Base-by-base conservation (phyloP, 2,113 vertebrate genomes). In the Myotis davidii region DNA sequence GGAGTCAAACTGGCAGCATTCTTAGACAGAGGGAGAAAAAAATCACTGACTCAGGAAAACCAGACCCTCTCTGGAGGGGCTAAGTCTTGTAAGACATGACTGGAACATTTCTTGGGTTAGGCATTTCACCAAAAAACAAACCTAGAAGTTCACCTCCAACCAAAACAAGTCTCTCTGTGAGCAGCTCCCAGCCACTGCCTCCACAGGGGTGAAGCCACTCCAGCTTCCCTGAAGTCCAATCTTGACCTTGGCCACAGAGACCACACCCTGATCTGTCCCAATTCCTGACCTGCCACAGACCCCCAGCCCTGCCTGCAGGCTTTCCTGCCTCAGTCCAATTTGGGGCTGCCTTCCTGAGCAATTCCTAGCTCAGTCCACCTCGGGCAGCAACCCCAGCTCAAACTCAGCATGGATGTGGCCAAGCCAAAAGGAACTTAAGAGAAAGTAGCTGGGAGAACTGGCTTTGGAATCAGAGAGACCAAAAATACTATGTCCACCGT, bases 51-150 rank as follows among this genome's bases (percentile, higher is more conserved):
- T 94, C 83, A 78, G 86, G 89, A 91, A 97, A 96, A 91, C 89
- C 96, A 96, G 96, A 86, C 86, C 83, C 94, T 96, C 77, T 88
- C 65, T 67, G 82, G 91, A 92, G 87, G 87, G 65, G 70, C 86
- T 48, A 10, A 85, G 70, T 25, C 73, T 96, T 93, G 94, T 64
- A 92, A 93, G 86, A 59, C 48, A 34, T 14, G 81, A 81, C 95
- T 91, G 85, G 92, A 97, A 97, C 95, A 95, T 95, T 95, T 95
- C 72, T 95, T 69, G 87, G 96, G 97, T 92, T 85, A 74, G 48
- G 94, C 85, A 59, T 65, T 72, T 82, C 77, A 77, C 78, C 29
- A 21, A 77, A 95, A 96, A 92, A 79, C 59, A 96, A 97, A 94
- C 96, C 54, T 67, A 59, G 73, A 82, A 78, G 65, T 85, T 96